Conservation (phyloP, 2,888 invertebrate genomes). For the Leptogaster cylindrica region DNA sequence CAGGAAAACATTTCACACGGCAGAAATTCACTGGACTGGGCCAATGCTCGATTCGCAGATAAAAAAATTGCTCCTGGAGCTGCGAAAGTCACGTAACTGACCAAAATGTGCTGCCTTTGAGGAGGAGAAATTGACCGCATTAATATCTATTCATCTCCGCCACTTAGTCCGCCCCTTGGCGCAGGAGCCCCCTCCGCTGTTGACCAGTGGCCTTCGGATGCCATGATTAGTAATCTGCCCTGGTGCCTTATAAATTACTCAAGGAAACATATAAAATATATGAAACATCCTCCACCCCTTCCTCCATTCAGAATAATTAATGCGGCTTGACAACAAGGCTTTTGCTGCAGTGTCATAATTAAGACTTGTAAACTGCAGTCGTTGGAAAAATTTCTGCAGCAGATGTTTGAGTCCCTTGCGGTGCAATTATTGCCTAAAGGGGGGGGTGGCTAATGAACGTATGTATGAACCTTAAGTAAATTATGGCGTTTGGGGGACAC, state of each 20-base stretch:
- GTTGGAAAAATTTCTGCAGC: too few species aligned
- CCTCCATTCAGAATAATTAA: constrained; percentile 6
- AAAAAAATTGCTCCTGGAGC: constrained; percentile 34
- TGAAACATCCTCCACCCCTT: constrained; percentile 20
- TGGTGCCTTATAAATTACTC: constrained; percentile 18
- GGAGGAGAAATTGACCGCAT: constrained; percentile 23
- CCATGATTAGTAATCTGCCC: constrained; percentile 24
- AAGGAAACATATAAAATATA: not conserved
- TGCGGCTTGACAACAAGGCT: constrained; percentile 2
- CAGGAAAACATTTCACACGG: too few species aligned
- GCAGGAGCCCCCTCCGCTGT: not conserved
- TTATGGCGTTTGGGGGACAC: too few species aligned
- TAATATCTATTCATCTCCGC: constrained; percentile 31
- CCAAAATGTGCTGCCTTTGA: constrained; percentile 8
- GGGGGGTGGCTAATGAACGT: too few species aligned
- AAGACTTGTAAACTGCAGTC: constrained; percentile 24
- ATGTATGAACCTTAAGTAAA: too few species aligned
- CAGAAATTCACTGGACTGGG: too few species aligned
- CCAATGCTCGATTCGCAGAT: constrained; percentile 9
- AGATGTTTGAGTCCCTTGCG: too few species aligned
- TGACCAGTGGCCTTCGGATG: not conserved
- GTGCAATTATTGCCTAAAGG: too few species aligned
- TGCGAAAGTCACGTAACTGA: constrained; percentile 34
- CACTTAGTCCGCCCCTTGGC: constrained; percentile 9
- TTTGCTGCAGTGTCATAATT: constrained; percentile 15